Conservation (phyloP, 2,113 vertebrate species). For the Psilopogon haemacephalus region DNA sequence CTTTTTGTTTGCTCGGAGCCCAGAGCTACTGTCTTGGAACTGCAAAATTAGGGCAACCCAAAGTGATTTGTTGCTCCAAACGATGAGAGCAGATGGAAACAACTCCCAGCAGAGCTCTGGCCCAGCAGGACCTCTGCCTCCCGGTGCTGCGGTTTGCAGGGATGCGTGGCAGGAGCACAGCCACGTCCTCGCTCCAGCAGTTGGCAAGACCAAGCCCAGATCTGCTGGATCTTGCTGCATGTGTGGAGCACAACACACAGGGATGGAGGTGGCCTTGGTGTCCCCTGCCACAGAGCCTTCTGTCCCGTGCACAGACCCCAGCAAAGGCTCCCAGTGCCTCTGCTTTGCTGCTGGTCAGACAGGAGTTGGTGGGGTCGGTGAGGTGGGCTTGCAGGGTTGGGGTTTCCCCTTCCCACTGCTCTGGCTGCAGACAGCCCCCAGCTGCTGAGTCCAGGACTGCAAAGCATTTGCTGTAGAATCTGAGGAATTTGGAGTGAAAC, state of each 20-base stretch:
- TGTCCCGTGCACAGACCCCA: neutral
- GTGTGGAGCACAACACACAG: fast-evolving
- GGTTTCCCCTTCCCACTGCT: neutral
- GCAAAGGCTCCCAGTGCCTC: neutral
- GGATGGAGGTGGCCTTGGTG: fast-evolving
- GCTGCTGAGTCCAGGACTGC: neutral
- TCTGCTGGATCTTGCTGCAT: fast-evolving
- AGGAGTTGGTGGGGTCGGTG: neutral
- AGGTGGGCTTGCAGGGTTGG: fast-evolving
- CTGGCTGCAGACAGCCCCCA: neutral
- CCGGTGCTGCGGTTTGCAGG: neutral
- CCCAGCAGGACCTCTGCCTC: neutral
- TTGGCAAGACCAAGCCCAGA: neutral
- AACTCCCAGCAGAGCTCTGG: neutral
- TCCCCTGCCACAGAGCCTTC: neutral
- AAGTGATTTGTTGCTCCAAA: neutral
- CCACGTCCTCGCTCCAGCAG: fast-evolving
- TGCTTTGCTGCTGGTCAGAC: neutral
- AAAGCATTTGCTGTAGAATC: constrained; percentile 59
- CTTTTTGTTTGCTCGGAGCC: neutral
- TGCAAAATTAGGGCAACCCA: neutral
- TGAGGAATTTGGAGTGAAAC: constrained; percentile 62
- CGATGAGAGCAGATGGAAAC: neutral
- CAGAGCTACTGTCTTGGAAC: neutral
- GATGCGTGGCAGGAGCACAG: fast-evolving